Evolutionary conservation across 2,888 invertebrate genomes (phyloP), one percentile per base, ranked within the genome.

Genomic region (Callosobruchus maculatus): DNA sequence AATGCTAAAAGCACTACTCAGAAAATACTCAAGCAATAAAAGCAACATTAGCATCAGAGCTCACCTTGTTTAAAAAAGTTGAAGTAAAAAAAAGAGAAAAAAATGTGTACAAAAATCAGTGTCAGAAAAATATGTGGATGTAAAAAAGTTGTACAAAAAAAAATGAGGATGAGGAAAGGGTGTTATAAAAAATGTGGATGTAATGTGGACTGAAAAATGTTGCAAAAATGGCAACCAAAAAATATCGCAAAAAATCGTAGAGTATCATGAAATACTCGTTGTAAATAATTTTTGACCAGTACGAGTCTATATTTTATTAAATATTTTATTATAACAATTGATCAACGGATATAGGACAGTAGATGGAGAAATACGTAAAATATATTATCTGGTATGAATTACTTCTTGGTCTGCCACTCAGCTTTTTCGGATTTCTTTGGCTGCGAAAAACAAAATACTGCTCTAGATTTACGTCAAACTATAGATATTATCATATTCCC

Each of bases 351-450:
- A 49, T 49, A 49, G 49, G 49, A 26, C 26, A 26, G 26, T 26
- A 26, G 26, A 26, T 49, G 49, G 18, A 1, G 49, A 49, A 49
- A 49, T 49, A 21, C 49, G 67, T 22, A n/a, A 20, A 66, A 71
- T 75, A 77, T 75, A 74, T n/a, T n/a, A n/a, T 72, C 18, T 72
- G 68, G 66, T 73, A 22, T 68, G 73, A 66, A 74, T 76, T 76
- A 78, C 75, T 78, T 78, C 85, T 87, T 86, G 84, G 85, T 87
- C 86, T 87, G 87, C 87, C 87, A 87, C 81, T 87, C 87, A 81
- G 87, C 86, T 83, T 87, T 87, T 91, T 93, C 93, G 86, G 92
- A 91, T 87, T 93, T 93, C 91, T 93, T 93, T 85, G 92, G 91
- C 93, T 93, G 93, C 90, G 87, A 84, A 87, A 85, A 84, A 84